Evolutionary conservation across 2,888 invertebrate species (phyloP).

Genomic region (Chrysodeixis includens): DNA sequence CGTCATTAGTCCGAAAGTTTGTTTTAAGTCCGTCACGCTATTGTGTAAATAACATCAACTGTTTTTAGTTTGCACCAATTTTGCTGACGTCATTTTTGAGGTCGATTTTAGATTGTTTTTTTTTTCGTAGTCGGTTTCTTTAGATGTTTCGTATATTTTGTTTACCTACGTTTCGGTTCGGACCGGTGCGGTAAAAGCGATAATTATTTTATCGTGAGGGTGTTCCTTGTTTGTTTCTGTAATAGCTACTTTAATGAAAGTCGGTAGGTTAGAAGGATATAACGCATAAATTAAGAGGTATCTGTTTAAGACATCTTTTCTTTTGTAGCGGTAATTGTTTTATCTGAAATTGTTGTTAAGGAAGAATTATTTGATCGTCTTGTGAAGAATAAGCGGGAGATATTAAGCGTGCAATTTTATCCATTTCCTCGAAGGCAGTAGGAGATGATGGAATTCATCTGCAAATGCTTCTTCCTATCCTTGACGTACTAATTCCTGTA

Average conservation of each 20-base stretch:
- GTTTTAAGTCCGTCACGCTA: constrained; percentile 85
- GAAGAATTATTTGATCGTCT: not conserved
- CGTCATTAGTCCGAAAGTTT: constrained; percentile 80
- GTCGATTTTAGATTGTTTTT: constrained; percentile 80
- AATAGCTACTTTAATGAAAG: constrained; percentile 87
- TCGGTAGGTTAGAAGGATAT: constrained; percentile 71
- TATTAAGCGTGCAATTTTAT: too few species aligned
- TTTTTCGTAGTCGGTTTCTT: constrained; percentile 72
- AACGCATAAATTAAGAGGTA: constrained; percentile 81
- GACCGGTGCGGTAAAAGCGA: constrained; percentile 83
- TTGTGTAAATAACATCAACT: constrained; percentile 74
- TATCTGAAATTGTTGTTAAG: constrained; percentile 24
- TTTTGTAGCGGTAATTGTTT: constrained; percentile 55
- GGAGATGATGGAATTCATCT: too few species aligned
- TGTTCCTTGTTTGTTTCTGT: constrained; percentile 88
- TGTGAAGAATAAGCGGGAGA: not conserved
- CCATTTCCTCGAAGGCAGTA: too few species aligned
- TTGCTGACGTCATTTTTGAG: constrained; percentile 85
- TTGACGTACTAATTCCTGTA: too few species aligned
- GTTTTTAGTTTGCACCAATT: constrained; percentile 69
- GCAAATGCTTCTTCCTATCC: too few species aligned
- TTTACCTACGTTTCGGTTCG: constrained; percentile 54
- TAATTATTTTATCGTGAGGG: constrained; percentile 87
- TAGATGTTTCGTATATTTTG: constrained; percentile 68
- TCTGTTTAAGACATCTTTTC: constrained; percentile 66